These are phyloP conservation scores for Zaprionus ornatus DNA, from an alignment of 1,140 invertebrate genomes.

Conservation along the genomic window DNA sequence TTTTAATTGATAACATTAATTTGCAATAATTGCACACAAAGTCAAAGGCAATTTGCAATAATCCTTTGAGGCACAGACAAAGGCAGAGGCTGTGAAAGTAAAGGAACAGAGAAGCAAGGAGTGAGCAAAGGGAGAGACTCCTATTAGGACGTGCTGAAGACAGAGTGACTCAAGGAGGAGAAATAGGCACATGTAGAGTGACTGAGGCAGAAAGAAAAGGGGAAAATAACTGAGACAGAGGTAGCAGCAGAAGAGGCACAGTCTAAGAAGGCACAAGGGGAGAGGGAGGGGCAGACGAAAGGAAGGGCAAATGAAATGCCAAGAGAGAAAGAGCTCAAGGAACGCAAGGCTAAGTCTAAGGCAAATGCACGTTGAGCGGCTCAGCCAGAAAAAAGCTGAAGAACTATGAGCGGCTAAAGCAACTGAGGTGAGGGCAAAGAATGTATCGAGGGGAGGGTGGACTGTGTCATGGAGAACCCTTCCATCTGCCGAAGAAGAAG, in stretches of 20 bases:
- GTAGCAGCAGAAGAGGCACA: not conserved
- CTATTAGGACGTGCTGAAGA: too few relatives aligned
- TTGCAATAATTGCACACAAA: not conserved
- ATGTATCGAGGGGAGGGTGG: not conserved
- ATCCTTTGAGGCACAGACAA: not conserved
- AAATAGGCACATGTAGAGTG: too few relatives aligned
- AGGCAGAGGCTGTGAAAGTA: not conserved
- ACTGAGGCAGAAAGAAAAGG: too few relatives aligned
- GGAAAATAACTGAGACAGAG: not conserved
- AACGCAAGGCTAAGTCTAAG: not conserved
- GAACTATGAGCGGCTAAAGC: not conserved
- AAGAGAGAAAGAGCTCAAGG: too few relatives aligned
- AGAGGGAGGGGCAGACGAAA: too few relatives aligned
- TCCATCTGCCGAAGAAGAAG: not conserved
- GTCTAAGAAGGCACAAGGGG: not conserved
- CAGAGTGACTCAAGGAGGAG: not conserved
- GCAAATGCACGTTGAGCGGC: not conserved
- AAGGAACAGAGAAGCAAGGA: not conserved
- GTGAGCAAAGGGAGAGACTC: not conserved
- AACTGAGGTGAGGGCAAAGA: not conserved
- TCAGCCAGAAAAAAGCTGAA: not conserved
- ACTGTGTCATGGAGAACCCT: not conserved
- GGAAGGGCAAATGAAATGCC: not conserved
- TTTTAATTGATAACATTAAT: not conserved
- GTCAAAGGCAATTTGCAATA: not conserved